These are phyloP conservation scores for Agrotis segetum DNA, from an alignment of 2,888 invertebrate genomes.

Conservation along the genomic window DNA sequence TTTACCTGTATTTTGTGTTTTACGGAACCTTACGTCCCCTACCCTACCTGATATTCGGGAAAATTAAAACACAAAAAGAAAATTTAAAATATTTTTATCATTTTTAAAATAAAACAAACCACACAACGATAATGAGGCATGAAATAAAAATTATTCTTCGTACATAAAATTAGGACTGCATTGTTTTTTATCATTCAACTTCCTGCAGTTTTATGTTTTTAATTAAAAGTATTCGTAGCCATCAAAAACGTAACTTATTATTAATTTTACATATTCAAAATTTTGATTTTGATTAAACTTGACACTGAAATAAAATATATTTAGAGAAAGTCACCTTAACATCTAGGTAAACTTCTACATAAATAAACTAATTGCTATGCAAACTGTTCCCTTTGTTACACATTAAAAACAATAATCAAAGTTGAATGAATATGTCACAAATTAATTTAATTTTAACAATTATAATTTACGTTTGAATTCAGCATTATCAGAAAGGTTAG, in stretches of 20 bases:
- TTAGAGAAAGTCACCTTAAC: constrained; percentile 11
- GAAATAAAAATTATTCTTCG: not conserved
- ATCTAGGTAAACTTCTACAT: not conserved
- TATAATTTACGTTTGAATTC: constrained; percentile 36
- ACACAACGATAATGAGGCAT: not conserved
- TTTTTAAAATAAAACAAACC: too few relatives aligned
- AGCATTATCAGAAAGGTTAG: constrained; percentile 34
- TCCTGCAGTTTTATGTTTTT: not conserved
- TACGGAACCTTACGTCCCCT: not conserved
- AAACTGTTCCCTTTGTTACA: not conserved
- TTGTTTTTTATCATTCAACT: not conserved
- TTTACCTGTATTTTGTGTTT: constrained; percentile 12
- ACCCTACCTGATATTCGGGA: not conserved
- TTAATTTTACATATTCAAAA: not conserved
- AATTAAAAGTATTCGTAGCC: not conserved
- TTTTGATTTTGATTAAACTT: not conserved
- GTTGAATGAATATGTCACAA: not conserved
- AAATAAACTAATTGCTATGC: not conserved
- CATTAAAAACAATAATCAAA: constrained; percentile 5
- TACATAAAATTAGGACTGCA: not conserved
- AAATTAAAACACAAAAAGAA: constrained; percentile 3
- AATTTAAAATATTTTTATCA: not conserved
- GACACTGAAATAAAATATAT: constrained; percentile 6
- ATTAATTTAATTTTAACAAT: constrained; percentile 27
- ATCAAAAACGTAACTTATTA: not conserved